Evolutionary conservation across 1,140 invertebrate genomes (phyloP).

Genomic region (Venustaconcha ellipsiformis): DNA sequence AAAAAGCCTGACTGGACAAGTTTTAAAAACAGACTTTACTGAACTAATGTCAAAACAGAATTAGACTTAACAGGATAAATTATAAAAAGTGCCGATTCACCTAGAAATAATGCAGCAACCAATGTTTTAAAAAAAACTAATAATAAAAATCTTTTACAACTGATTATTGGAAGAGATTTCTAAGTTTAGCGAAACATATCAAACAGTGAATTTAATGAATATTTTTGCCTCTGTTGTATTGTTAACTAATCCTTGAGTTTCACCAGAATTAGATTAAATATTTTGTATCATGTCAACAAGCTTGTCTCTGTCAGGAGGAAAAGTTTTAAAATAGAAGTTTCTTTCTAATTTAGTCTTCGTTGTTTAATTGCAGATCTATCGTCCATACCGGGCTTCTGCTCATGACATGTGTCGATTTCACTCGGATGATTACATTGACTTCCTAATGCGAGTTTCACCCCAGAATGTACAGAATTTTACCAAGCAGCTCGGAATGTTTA

Average conservation of each 20-base stretch:
- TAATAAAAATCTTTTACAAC: too few species aligned
- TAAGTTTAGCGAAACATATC: background rate
- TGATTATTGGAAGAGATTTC: too few species aligned
- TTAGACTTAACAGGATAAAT: too few species aligned
- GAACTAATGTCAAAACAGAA: too few species aligned
- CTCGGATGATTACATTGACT: conserved; percentile 98
- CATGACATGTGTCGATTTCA: conserved; percentile 99
- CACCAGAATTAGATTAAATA: background rate
- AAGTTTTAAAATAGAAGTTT: background rate
- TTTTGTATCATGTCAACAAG: background rate
- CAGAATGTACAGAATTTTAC: conserved; percentile 96
- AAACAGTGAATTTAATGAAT: background rate
- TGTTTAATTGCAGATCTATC: conserved; percentile 77
- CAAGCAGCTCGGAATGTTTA: conserved; percentile 89
- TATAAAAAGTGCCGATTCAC: too few species aligned
- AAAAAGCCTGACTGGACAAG: too few species aligned
- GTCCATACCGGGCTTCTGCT: conserved; percentile 91
- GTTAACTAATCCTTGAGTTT: background rate
- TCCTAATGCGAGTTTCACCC: conserved; percentile 94
- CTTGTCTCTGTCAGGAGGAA: background rate
- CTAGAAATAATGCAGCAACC: too few species aligned
- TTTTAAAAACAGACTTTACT: too few species aligned
- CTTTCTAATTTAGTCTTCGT: conserved; percentile 1
- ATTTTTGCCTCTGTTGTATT: background rate
- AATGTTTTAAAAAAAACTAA: too few species aligned